A percentile compares a stretch with the other conserved stretches of the same genome.
Conservation (phyloP, 2,113 vertebrate genomes). For the Tragelaphus strepsiceros region DNA sequence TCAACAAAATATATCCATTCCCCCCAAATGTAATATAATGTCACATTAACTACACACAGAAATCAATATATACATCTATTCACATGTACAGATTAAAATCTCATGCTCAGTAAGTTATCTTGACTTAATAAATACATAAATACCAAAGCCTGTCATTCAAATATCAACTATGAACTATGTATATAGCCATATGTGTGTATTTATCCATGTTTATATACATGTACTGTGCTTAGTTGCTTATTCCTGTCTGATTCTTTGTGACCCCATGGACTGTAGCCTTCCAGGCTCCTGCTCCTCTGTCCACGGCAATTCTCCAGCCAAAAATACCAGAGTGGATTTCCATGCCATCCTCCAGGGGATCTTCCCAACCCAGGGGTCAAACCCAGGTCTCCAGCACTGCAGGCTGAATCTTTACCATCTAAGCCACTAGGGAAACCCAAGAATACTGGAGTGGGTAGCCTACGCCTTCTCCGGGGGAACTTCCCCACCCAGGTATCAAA, state of each 20-base stretch:
- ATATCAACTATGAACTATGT: neutral
- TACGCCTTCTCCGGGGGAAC: neutral
- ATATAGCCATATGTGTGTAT: neutral
- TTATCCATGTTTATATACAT: neutral
- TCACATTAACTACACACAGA: neutral
- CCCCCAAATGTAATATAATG: neutral
- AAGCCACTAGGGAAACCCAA: neutral
- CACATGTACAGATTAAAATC: neutral
- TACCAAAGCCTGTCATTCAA: neutral
- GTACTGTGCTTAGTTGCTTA: neutral
- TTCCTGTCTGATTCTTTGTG: rapidly evolving
- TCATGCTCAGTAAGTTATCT: neutral
- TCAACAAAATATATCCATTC: neutral
- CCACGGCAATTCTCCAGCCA: neutral
- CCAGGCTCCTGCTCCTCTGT: neutral
- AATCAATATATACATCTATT: neutral
- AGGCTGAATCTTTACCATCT: neutral
- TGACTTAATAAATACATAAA: neutral
- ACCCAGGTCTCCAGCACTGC: neutral
- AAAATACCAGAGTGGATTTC: neutral
- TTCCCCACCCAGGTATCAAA: neutral
- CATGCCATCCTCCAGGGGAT: neutral
- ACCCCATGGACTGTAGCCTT: neutral
- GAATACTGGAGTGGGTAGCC: neutral
- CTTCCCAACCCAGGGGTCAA: neutral